These are phyloP conservation scores for Oncorhynchus tshawytscha DNA, from an alignment of 2,113 vertebrate species.

Conservation along the genomic window DNA sequence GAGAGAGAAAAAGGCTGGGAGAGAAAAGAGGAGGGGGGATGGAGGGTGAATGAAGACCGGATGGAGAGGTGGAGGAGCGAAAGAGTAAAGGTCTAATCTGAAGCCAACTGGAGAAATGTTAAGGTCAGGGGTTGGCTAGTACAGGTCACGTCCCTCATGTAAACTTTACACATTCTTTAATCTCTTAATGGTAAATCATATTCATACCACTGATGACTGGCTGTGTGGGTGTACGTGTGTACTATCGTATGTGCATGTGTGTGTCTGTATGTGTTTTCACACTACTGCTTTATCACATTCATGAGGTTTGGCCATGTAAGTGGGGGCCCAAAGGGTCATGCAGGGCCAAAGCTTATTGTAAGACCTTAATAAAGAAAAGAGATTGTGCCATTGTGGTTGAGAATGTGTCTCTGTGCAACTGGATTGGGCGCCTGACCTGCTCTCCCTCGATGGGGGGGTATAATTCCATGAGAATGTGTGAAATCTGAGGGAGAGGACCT, in stretches of 20 bases:
- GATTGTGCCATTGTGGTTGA: slow-evolving; percentile 57
- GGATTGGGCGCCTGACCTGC: slow-evolving; percentile 56
- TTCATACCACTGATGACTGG: slow-evolving; percentile 63
- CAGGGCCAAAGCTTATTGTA: slow-evolving; percentile 63
- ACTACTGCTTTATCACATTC: slow-evolving; percentile 60
- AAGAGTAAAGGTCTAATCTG: slow-evolving; percentile 70
- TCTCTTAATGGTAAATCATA: slow-evolving; percentile 77
- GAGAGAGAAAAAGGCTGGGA: not conserved
- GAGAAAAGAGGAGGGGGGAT: slow-evolving; percentile 18
- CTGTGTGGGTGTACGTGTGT: not conserved
- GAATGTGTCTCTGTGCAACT: slow-evolving; percentile 70
- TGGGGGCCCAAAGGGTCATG: slow-evolving; percentile 28
- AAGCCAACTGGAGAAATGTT: slow-evolving; percentile 81
- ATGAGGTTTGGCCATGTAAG: slow-evolving; percentile 43
- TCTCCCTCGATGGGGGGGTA: slow-evolving; percentile 49
- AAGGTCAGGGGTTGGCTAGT: slow-evolving; percentile 78
- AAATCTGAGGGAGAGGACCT: slow-evolving; percentile 36
- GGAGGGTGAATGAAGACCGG: not conserved
- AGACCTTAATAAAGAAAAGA: slow-evolving; percentile 56
- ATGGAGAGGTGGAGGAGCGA: not conserved
- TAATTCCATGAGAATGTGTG: slow-evolving; percentile 66
- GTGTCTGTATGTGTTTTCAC: slow-evolving; percentile 52
- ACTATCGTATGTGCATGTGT: not conserved
- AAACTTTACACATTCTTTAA: slow-evolving; percentile 85
- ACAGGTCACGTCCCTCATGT: slow-evolving; percentile 86